Conservation (phyloP, 1,140 invertebrate species). For the Drosophila funebris region DNA sequence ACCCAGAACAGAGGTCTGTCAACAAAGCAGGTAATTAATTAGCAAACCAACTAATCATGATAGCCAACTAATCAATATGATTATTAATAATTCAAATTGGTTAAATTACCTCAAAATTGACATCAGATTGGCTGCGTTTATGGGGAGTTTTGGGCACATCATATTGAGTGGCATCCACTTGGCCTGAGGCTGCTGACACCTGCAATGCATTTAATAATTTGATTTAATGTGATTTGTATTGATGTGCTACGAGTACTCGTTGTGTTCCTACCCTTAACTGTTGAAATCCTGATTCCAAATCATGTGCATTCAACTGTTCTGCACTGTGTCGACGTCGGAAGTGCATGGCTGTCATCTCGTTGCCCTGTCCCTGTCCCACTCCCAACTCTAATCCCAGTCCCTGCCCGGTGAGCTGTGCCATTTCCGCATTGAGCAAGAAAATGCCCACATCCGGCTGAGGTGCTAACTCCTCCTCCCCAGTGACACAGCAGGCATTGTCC, state of each 20-base stretch:
- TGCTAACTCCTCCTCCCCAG: neutral
- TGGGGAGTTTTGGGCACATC: constrained; percentile 75
- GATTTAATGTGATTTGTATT: too few relatives aligned
- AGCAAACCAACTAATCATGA: neutral
- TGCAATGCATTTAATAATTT: neutral
- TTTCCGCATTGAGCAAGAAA: constrained; percentile 36
- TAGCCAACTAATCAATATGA: neutral
- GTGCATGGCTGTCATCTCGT: neutral
- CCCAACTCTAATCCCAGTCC: neutral
- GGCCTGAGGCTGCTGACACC: constrained; percentile 14
- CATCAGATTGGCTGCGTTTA: constrained; percentile 72
- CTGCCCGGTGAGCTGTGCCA: constrained; percentile 7
- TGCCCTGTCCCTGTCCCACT: neutral
- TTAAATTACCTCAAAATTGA: constrained; percentile 74
- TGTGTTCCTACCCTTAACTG: constrained; percentile 49
- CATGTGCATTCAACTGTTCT: constrained; percentile 72
- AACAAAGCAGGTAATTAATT: constrained; percentile 20
- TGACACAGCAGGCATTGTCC: constrained; percentile 7
- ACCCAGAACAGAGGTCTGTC: constrained; percentile 76
- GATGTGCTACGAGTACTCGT: neutral
- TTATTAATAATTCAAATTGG: constrained; percentile 3
- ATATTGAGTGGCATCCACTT: constrained; percentile 62
- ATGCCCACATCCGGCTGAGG: constrained; percentile 35
- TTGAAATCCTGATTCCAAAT: constrained; percentile 52
- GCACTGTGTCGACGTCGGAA: constrained; percentile 65